A percentile compares a stretch with the other conserved stretches of the same genome.
These are phyloP conservation scores for Psix sp. DNA, from an alignment of 1,140 invertebrate species.

Conservation along the genomic window DNA sequence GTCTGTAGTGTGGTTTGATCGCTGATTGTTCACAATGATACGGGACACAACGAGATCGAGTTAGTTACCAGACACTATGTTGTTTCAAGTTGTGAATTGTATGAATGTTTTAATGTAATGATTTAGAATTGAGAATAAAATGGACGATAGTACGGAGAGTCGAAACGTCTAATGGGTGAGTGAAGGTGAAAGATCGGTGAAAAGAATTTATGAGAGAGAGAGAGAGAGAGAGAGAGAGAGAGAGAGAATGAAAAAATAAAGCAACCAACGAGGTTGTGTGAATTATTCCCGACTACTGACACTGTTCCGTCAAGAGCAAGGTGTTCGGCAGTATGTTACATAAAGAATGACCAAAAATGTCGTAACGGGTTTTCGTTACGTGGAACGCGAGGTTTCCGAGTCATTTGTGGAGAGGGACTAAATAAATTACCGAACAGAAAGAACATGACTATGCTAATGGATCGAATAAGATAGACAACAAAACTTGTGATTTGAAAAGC, in stretches of 20 bases:
- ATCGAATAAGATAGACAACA: conserved; percentile 50
- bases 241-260: conserved; percentile 17
- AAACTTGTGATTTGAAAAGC: conserved; percentile 52
- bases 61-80: too few relatives aligned
- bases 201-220: neutral
- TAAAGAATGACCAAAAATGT: conserved; percentile 48
- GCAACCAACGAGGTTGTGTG: too few relatives aligned
- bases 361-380: conserved; percentile 38
- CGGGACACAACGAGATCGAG: too few relatives aligned
- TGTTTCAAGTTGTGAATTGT: too few relatives aligned
- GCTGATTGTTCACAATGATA: too few relatives aligned
- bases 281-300: conserved; percentile 34
- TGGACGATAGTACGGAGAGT: too few relatives aligned
- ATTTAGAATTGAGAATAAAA: too few relatives aligned
- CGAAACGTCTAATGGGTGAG: too few relatives aligned
- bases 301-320: conserved; percentile 35
- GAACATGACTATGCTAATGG: conserved; percentile 55
- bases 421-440: conserved; percentile 53
- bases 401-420: conserved; percentile 37
- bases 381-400: conserved; percentile 33
- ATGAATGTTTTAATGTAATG: too few relatives aligned
- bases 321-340: conserved; percentile 30
- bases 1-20: too few relatives aligned
- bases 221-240: conserved; percentile 7
- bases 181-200: too few relatives aligned